These are phyloP conservation scores for Nothocercus nigrocapillus DNA, from an alignment of 2,113 vertebrate genomes.

Conservation along the genomic window DNA sequence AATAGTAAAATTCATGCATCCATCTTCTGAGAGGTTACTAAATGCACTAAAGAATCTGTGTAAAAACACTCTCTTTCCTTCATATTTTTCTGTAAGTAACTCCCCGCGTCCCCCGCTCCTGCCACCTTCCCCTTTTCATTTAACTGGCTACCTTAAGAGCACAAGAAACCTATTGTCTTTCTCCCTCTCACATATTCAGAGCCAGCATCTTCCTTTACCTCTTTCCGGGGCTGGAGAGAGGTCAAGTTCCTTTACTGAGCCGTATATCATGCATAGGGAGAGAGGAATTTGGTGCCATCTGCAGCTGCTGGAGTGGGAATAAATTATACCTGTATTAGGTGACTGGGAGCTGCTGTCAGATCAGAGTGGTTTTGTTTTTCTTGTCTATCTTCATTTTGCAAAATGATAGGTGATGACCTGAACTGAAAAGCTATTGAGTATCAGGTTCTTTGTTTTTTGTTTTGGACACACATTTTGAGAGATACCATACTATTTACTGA, in stretches of 20 bases:
- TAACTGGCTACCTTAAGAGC: neutral
- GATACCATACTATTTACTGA: conserved; percentile 1
- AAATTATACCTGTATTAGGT: neutral
- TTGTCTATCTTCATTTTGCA: conserved; percentile 23
- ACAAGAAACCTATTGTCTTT: neutral
- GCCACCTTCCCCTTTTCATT: neutral
- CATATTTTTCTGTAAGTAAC: neutral
- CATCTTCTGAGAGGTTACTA: neutral
- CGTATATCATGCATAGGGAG: neutral
- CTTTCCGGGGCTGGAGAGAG: neutral
- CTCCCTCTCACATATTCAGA: neutral
- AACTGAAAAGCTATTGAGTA: conserved; percentile 27
- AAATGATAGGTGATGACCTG: conserved; percentile 12
- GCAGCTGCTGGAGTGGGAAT: neutral
- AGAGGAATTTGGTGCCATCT: neutral
- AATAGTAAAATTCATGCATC: neutral
- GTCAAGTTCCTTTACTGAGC: neutral
- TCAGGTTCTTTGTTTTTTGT: neutral
- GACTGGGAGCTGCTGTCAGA: neutral
- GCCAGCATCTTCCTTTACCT: neutral
- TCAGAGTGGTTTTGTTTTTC: neutral
- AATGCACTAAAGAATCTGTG: neutral
- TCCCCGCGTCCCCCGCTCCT: neutral
- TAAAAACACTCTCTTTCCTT: neutral
- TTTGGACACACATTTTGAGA: neutral